Conservation (phyloP, 2,113 vertebrate species). For the Xiphias gladius region DNA sequence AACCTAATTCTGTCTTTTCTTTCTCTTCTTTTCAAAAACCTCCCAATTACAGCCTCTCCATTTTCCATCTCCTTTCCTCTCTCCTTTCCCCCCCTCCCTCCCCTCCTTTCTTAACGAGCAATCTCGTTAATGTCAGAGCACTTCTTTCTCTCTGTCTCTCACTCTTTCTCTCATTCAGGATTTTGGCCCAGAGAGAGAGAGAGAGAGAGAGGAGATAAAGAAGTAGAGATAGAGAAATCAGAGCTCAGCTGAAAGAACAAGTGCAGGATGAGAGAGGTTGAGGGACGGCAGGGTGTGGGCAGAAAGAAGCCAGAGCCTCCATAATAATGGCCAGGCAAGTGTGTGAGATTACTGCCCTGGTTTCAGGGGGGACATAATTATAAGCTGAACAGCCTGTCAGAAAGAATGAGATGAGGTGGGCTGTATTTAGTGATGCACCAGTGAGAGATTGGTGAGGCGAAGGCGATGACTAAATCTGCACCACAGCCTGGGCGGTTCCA, state of each 20-base stretch:
- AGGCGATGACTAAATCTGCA: slow-evolving; percentile 72
- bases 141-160: slow-evolving; percentile 56
- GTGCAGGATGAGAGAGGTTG: slow-evolving; percentile 53
- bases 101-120: slow-evolving; percentile 81
- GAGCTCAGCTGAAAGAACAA: slow-evolving; percentile 62
- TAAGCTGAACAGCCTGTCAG: slow-evolving; percentile 77
- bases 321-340: slow-evolving; percentile 78
- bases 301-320: slow-evolving; percentile 56
- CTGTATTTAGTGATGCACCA: slow-evolving; percentile 77
- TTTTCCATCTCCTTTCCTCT: slow-evolving; percentile 67
- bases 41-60: slow-evolving; percentile 85
- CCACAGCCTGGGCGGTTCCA: slow-evolving; percentile 36
- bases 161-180: slow-evolving; percentile 63
- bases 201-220: slow-evolving; percentile 46
- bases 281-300: slow-evolving; percentile 46
- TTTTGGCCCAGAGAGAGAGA: slow-evolving; percentile 53
- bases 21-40: slow-evolving; percentile 82
- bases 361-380: slow-evolving; percentile 83
- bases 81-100: slow-evolving; percentile 43
- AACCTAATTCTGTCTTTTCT: slow-evolving; percentile 84
- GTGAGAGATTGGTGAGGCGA: slow-evolving; percentile 73
- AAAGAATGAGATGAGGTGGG: slow-evolving; percentile 71
- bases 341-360: slow-evolving; percentile 79
- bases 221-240: slow-evolving; percentile 65
- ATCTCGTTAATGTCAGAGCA: slow-evolving; percentile 83